These are phyloP conservation scores for Triplophysa rosa DNA, from an alignment of 2,113 vertebrate species.

Conservation along the genomic window DNA sequence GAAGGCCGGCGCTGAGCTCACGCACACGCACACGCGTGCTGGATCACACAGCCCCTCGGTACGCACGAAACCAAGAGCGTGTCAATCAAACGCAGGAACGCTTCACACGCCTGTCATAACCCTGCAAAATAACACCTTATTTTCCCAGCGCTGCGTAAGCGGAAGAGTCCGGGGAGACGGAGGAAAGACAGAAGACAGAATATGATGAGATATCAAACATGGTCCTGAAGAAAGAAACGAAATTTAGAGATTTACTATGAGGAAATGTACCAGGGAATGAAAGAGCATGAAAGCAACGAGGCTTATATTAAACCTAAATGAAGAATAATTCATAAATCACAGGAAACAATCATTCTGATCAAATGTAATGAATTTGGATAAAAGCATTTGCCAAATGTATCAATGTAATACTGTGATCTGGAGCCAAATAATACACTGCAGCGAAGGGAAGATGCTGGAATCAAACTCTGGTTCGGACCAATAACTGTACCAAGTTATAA, in stretches of 20 bases:
- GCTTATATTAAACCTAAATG: no score
- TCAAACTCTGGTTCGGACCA: no score
- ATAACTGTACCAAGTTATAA: no score
- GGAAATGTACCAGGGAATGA: background rate
- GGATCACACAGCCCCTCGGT: conserved; percentile 20
- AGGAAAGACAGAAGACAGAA: conserved; percentile 23
- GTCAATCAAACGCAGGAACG: conserved; percentile 6
- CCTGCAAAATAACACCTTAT: conserved; percentile 32
- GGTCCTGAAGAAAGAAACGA: conserved; percentile 6
- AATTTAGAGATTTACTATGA: background rate
- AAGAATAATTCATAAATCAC: no score
- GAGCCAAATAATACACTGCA: no score
- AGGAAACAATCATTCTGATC: no score
- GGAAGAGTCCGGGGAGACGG: conserved; percentile 12
- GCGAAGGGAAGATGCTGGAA: no score
- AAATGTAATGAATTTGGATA: no score
- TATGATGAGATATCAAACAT: conserved; percentile 39
- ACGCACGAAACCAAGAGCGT: background rate
- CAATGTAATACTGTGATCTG: no score
- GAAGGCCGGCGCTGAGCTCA: background rate
- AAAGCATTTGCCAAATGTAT: no score
- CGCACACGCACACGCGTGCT: conserved; percentile 3
- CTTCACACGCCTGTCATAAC: conserved; percentile 30
- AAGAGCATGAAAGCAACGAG: no score
- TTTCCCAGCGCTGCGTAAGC: conserved; percentile 22